Percentiles rank a stretch among this genome's conserved stretches.
Evolutionary conservation across 2,113 vertebrate species (phyloP).

Genomic region (Pelecanus crispus): DNA sequence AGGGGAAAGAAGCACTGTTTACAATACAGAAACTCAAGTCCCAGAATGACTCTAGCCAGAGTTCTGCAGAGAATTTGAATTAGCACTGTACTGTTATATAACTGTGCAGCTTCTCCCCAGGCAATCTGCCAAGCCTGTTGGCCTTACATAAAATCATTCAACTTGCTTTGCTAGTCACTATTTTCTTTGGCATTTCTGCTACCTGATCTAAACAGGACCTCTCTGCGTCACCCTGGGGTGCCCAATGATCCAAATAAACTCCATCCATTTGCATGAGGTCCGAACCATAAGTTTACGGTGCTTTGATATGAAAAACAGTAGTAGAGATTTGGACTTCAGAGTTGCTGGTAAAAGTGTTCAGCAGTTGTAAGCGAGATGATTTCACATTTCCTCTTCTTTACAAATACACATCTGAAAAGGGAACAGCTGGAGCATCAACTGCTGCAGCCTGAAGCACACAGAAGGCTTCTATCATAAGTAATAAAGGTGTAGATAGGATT

Average conservation of each 20-base stretch:
- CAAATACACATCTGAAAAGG: not conserved
- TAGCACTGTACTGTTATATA: conserved; percentile 48
- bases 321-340: not conserved
- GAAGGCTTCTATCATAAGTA: not conserved
- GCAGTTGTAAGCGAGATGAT: not conserved
- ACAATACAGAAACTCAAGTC: conserved; percentile 43
- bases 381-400: not conserved
- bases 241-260: not conserved
- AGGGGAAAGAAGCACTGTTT: conserved; percentile 32
- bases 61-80: conserved; percentile 52
- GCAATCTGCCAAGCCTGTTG: conserved; percentile 30
- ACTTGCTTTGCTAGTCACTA: not conserved
- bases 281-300: not conserved
- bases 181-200: conserved; percentile 42
- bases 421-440: not conserved
- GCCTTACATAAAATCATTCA: conserved; percentile 62
- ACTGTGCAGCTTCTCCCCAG: conserved; percentile 49
- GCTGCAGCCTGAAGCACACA: not conserved
- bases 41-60: conserved; percentile 35
- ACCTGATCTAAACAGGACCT: conserved; percentile 33
- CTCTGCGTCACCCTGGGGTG: not conserved
- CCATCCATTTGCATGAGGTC: not conserved
- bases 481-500: not conserved
- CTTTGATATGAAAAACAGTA: not conserved
- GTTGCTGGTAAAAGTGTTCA: not conserved